These are phyloP conservation scores for Eidolon helvum DNA, from an alignment of 2,113 vertebrate genomes.

Conservation along the genomic window DNA sequence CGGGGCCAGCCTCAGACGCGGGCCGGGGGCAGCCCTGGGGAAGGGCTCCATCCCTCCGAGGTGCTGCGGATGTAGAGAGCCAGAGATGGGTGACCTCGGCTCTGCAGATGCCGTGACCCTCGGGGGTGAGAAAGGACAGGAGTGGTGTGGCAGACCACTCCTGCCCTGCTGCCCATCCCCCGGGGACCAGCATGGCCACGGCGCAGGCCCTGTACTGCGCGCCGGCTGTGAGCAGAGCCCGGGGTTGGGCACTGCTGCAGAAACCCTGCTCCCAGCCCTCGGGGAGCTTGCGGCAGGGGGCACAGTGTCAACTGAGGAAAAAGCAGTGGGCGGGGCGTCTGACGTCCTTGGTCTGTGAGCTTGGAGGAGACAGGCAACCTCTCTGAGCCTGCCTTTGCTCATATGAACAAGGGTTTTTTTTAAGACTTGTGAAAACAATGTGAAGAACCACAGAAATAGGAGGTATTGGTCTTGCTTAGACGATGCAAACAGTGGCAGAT, in stretches of 20 bases:
- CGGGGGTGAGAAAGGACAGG: neutral
- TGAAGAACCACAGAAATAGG: neutral
- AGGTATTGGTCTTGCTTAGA: neutral
- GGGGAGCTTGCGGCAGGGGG: neutral
- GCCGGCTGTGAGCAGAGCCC: neutral
- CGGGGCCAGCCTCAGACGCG: fast-evolving
- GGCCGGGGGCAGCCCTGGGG: too few species aligned
- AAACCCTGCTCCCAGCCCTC: neutral
- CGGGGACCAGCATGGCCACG: fast-evolving
- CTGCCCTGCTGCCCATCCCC: fast-evolving
- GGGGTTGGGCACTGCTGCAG: fast-evolving
- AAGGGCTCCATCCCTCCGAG: neutral
- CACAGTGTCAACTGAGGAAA: neutral
- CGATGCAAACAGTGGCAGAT: neutral
- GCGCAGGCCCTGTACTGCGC: neutral
- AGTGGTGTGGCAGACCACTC: too few species aligned
- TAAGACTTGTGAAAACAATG: neutral
- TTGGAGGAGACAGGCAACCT: neutral
- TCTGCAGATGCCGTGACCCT: neutral
- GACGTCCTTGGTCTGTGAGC: neutral
- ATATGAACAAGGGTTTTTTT: neutral
- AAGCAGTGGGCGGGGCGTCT: neutral
- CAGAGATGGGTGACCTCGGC: neutral
- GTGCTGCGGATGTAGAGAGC: neutral
- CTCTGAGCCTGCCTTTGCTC: neutral